These are phyloP conservation scores for Lottia scabra DNA, from an alignment of 2,888 invertebrate genomes.

Conservation along the genomic window DNA sequence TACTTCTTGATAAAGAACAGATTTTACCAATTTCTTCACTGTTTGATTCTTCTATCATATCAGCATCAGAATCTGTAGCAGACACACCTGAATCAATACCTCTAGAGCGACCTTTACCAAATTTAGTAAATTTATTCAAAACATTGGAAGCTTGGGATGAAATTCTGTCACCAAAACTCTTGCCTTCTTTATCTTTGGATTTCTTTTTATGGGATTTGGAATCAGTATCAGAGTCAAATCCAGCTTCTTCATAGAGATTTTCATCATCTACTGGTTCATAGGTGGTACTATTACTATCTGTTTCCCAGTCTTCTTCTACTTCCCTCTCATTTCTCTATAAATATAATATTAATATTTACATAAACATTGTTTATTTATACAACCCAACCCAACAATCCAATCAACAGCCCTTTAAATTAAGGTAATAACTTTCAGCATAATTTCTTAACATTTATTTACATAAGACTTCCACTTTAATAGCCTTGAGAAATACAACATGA, in stretches of 20 bases:
- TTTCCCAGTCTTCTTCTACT: slow-evolving; percentile 31
- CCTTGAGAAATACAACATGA: no score
- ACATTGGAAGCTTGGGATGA: slow-evolving; percentile 28
- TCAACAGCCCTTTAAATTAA: no score
- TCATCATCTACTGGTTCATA: slow-evolving; percentile 29
- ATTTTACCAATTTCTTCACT: slow-evolving; percentile 25
- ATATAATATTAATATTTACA: no score
- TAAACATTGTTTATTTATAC: no score
- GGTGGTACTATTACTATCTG: slow-evolving; percentile 26
- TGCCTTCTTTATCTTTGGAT: slow-evolving; percentile 14
- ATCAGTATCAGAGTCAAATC: slow-evolving; percentile 10
- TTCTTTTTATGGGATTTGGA: slow-evolving; percentile 22
- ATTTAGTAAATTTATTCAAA: slow-evolving; percentile 21
- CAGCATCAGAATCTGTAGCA: slow-evolving; percentile 42
- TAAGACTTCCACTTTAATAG: no score
- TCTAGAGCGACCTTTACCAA: slow-evolving; percentile 15
- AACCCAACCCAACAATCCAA: no score
- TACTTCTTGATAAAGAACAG: slow-evolving; percentile 32
- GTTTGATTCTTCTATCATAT: slow-evolving; percentile 31
- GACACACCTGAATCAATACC: slow-evolving; percentile 38
- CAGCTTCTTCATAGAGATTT: slow-evolving; percentile 35
- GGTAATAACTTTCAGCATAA: no score
- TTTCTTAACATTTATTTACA: no score
- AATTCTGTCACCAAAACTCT: slow-evolving; percentile 28
- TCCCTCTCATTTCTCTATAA: slow-evolving; percentile 13